Conservation (phyloP, 2,888 invertebrate species). For the Dorcus parallelipipedus region DNA sequence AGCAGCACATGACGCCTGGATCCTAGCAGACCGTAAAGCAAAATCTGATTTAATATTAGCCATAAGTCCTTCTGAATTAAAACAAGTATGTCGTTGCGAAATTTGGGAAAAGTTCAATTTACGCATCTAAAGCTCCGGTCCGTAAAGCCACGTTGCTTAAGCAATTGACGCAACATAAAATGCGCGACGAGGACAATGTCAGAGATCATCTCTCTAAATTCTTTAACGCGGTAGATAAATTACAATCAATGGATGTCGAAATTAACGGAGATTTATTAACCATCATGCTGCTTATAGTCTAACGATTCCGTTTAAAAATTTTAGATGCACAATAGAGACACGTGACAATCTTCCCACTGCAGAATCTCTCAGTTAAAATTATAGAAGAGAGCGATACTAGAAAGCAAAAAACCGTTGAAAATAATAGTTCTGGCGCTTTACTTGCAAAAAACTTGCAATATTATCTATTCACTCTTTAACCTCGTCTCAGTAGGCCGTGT, state of each 20-base stretch:
- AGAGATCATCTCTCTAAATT: background rate
- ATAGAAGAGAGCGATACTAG: background rate
- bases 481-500: too few relatives aligned
- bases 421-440: too few relatives aligned
- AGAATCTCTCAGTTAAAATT: background rate
- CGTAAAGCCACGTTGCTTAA: background rate
- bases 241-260: background rate
- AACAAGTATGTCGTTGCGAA: conserved; percentile 28
- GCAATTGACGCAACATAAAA: background rate
- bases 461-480: too few relatives aligned
- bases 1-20: too few relatives aligned
- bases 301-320: background rate
- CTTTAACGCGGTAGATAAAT: background rate
- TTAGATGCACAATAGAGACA: background rate
- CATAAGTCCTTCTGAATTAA: conserved; percentile 26
- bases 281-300: background rate
- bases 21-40: background rate
- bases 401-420: background rate
- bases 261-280: background rate
- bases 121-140: background rate
- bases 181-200: background rate
- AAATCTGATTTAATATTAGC: conserved; percentile 10
- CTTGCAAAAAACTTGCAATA: too few relatives aligned
- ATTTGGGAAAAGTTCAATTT: background rate
- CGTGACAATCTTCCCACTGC: background rate